Base-by-base conservation (phyloP, 1,140 invertebrate genomes). In the Acromyrmex charruanus region DNA sequence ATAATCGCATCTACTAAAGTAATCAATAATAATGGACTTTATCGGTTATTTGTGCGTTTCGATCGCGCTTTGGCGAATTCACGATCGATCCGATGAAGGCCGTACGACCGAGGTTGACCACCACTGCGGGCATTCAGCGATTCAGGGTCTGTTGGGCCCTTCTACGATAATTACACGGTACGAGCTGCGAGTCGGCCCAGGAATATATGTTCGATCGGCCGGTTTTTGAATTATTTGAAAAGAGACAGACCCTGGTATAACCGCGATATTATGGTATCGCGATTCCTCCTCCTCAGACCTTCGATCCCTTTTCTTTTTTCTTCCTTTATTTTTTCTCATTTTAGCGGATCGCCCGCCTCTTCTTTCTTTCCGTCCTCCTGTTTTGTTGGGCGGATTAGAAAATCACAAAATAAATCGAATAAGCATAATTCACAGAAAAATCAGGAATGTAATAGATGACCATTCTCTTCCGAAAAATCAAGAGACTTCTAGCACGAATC, bases 161-260 rank as follows among this genome's bases (percentile, higher is more conserved):
- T 93, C 94, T 92, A 94, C 94, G 94, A 95, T 95, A 95, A 95
- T 95, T 95, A 95, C 94, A 95, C 93, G 94, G 92, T 95, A 91
- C 92, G 92, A 91, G 92, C 92, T 93, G 92, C 92, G 92, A 93
- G 93, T 89, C 92, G 90, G 93, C 92, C 92, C 93, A 94, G 94
- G 94, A 95, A 95, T 95, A 95, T 95, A 95, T 95, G 94, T 95
- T 95, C 94, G 94, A 95, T 95, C 94, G 94, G 94, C 93, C 93
- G 92, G 93, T 95, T 95, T 95, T 95, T 95, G 94, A 95, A 95
- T 95, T 95, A 95, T 95, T 95, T 95, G 95, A 95, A 95, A 95
- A 95, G 95, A 95, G 95, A 95, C 94, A 94, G 94, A 88, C 92
- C 93, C 92, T 92, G 90, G 89, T 89, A 92, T 93, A 92, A 92